phyloP scores from a whole-genome alignment of 2,888 invertebrate genomes.

The Meghimatium bilineatum region DNA sequence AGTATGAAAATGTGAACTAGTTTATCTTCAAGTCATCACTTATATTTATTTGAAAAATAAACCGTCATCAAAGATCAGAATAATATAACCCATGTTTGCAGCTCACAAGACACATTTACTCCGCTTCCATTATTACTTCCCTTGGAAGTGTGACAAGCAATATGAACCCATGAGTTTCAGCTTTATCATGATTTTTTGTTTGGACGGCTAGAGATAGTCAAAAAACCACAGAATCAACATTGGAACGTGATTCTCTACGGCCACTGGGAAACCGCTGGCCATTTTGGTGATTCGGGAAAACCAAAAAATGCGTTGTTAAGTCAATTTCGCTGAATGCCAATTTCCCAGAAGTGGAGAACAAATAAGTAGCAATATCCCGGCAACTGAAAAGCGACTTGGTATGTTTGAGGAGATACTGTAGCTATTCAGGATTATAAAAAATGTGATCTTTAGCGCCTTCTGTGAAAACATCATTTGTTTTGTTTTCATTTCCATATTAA shows the following conservation, averaged over 20 bases:
- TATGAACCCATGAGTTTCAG: not conserved
- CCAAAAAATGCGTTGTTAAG: not conserved
- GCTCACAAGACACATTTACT: not conserved
- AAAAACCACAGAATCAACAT: constrained; percentile 20
- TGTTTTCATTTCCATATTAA: constrained; percentile 30
- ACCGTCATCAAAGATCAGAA: not conserved
- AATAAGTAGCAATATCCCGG: not conserved
- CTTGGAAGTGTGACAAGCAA: constrained; percentile 14
- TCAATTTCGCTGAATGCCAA: constrained; percentile 12
- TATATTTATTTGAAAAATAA: not conserved
- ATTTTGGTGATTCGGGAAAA: not conserved
- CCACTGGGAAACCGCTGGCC: constrained; percentile 3
- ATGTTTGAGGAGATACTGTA: not conserved
- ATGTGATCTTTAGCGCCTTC: not conserved
- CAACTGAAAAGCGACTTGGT: not conserved
- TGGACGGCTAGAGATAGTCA: constrained; percentile 1
- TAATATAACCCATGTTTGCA: not conserved
- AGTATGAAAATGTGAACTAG: too few species aligned
- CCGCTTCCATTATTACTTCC: not conserved
- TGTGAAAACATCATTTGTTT: constrained; percentile 6
- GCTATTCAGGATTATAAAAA: not conserved
- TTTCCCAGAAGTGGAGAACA: not conserved
- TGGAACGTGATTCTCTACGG: constrained; percentile 4
- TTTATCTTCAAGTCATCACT: too few species aligned
- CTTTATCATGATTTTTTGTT: constrained; percentile 18